Percentiles rank a stretch among this genome's conserved stretches.
Evolutionary conservation across 2,888 invertebrate species (phyloP).

Genomic region (Coecobrya sp.): DNA sequence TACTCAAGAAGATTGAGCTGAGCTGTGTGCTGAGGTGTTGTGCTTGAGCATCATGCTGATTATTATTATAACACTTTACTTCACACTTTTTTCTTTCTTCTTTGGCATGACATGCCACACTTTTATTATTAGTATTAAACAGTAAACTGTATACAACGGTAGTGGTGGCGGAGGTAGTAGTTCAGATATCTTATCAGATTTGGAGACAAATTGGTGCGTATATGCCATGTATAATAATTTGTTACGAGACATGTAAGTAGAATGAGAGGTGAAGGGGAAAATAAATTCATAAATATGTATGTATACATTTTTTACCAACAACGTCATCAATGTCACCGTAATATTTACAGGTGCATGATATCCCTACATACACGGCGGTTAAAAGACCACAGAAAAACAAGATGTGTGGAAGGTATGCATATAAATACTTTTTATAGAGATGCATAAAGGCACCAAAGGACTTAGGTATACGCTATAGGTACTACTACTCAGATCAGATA

Average conservation of each 20-base stretch:
- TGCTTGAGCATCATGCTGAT: constrained; percentile 43
- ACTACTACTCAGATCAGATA: no score
- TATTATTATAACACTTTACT: constrained; percentile 25
- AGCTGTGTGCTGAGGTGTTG: background rate
- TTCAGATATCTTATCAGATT: constrained; percentile 60
- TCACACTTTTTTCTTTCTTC: constrained; percentile 25
- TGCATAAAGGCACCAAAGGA: no score
- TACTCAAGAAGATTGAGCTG: background rate
- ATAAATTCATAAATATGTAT: constrained; percentile 41
- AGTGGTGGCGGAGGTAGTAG: constrained; percentile 9
- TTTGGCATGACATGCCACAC: background rate
- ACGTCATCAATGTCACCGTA: background rate
- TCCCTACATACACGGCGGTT: no score
- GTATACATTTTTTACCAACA: background rate
- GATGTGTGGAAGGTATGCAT: no score
- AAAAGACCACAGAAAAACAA: no score
- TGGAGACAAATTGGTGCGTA: constrained; percentile 62
- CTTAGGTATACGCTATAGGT: no score
- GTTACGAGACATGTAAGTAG: background rate
- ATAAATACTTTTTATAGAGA: no score
- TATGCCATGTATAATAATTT: background rate
- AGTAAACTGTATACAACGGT: background rate
- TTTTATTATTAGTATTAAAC: background rate
- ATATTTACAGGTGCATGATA: no score
- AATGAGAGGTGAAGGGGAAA: background rate